Conservation (phyloP, 1,140 invertebrate genomes). For the Paralvinella palmiformis region DNA sequence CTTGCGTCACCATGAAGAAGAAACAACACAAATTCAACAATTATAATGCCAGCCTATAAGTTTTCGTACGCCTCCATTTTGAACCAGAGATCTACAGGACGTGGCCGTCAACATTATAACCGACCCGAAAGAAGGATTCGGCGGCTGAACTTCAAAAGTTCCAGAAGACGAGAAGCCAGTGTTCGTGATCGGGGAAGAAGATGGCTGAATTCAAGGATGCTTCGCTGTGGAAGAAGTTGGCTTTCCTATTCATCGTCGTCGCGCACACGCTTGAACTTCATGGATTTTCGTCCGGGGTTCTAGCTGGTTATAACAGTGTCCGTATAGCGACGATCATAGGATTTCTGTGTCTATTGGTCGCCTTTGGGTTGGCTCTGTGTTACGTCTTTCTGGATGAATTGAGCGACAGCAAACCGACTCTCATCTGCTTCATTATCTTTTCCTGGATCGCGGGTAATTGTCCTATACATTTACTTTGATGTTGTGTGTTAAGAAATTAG, state of each 20-base stretch:
- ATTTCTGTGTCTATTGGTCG: not conserved
- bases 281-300: not conserved
- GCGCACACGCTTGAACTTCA: not conserved
- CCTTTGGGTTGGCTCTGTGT: not conserved
- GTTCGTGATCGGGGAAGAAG: no score
- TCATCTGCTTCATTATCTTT: constrained; percentile 2
- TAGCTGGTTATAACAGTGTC: not conserved
- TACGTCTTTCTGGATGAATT: constrained; percentile 6
- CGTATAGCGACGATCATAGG: not conserved
- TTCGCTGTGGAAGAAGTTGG: not conserved
- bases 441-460: not conserved
- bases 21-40: no score
- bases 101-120: no score
- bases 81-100: no score
- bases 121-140: no score
- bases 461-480: no score
- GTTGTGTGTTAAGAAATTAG: no score
- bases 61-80: no score
- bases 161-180: no score
- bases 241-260: constrained; percentile 3
- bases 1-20: no score
- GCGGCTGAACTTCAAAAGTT: no score
- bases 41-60: no score
- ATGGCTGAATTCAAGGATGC: constrained; percentile 9
- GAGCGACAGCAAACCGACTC: not conserved